These are phyloP conservation scores for Oreonectes daqikongensis DNA, from an alignment of 2,797 vertebrate genomes.

Conservation along the genomic window DNA sequence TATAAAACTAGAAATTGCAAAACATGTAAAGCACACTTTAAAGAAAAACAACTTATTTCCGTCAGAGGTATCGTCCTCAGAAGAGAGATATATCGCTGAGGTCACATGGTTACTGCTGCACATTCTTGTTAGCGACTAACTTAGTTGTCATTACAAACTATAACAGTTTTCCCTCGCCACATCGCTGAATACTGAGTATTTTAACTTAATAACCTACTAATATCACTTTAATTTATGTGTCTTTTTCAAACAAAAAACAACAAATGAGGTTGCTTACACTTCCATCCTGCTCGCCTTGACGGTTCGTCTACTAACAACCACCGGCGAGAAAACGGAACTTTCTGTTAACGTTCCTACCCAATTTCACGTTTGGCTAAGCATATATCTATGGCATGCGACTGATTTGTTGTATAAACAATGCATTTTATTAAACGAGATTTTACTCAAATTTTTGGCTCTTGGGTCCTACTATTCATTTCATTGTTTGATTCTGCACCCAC, in stretches of 20 bases:
- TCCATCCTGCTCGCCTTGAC: slow-evolving; percentile 65
- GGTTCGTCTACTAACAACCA: slow-evolving; percentile 9
- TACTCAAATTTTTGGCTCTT: no score
- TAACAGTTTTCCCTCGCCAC: background rate
- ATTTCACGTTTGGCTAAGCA: background rate
- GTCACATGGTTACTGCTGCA: background rate
- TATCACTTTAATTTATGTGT: no score
- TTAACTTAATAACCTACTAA: background rate
- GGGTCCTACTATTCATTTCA: no score
- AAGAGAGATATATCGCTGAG: background rate
- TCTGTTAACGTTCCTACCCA: slow-evolving; percentile 32
- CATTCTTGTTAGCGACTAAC: background rate
- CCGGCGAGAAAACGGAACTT: slow-evolving; percentile 10
- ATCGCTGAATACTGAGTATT: background rate
- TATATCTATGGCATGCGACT: no score
- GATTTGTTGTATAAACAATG: no score
- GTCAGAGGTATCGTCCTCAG: background rate
- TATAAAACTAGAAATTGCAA: no score
- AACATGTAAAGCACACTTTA: no score
- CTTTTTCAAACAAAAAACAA: background rate
- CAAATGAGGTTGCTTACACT: slow-evolving; percentile 67
- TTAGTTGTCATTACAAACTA: background rate
- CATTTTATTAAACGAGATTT: no score
- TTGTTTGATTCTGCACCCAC: background rate
- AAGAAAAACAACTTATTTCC: no score